Evolutionary conservation across 2,113 vertebrate genomes (phyloP).

Genomic region (Seriola aureovittata): DNA sequence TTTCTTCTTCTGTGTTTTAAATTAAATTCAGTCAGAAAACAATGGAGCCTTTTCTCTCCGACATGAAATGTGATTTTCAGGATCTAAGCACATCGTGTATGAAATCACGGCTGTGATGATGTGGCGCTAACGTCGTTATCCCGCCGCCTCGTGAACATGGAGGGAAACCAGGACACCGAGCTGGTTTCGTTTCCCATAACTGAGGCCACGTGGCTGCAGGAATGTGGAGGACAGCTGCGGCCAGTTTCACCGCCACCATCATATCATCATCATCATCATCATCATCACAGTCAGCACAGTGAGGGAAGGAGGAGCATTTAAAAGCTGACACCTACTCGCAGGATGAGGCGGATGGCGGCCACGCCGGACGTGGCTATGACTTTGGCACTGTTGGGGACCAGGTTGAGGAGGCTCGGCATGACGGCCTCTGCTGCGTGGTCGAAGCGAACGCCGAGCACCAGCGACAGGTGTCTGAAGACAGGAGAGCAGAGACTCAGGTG

Average conservation of each 20-base stretch:
- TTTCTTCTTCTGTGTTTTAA: not conserved
- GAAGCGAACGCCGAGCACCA: slow-evolving; percentile 91
- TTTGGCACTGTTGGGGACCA: slow-evolving; percentile 96
- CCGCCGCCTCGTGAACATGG: not conserved
- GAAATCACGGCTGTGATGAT: not conserved
- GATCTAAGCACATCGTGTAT: not conserved
- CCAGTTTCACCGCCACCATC: no score
- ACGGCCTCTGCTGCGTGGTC: slow-evolving; percentile 95
- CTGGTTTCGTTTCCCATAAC: no score
- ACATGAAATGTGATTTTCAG: not conserved
- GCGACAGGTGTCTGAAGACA: slow-evolving; percentile 90
- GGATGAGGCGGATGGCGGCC: slow-evolving; percentile 92
- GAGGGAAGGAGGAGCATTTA: not conserved
- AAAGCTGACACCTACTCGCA: slow-evolving; percentile 85
- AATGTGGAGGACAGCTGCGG: no score
- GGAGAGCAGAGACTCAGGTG: not conserved
- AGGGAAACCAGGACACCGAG: not conserved
- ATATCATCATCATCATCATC: no score
- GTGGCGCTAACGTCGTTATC: not conserved
- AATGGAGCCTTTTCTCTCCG: not conserved
- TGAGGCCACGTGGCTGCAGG: not conserved
- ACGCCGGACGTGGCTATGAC: slow-evolving; percentile 95
- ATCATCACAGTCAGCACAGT: no score
- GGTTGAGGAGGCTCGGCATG: slow-evolving; percentile 92
- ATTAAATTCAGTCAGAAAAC: not conserved